A percentile compares a stretch with the other conserved stretches of the same genome.
phyloP scores from a whole-genome alignment of 2,888 invertebrate genomes.

The Spodoptera exigua region DNA sequence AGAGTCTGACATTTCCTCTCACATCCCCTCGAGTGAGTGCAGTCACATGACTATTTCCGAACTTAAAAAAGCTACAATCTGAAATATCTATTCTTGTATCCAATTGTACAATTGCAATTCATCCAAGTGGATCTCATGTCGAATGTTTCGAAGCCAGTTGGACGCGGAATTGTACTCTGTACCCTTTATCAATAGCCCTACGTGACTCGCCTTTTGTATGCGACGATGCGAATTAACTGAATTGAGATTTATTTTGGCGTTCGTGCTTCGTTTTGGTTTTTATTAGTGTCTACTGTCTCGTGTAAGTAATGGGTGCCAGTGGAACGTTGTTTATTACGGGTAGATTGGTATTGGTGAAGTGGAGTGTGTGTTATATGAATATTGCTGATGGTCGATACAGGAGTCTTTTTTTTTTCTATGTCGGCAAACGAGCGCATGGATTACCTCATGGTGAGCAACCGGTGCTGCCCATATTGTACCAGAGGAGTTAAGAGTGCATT shows the following conservation, averaged over 20 bases:
- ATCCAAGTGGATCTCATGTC: constrained; percentile 50
- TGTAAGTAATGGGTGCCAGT: constrained; percentile 27
- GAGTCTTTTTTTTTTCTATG: too few relatives aligned
- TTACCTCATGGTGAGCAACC: too few relatives aligned
- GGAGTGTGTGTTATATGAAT: constrained; percentile 1
- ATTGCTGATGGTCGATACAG: neutral
- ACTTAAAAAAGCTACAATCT: too few relatives aligned
- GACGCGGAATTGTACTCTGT: constrained; percentile 35
- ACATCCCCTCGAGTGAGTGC: too few relatives aligned
- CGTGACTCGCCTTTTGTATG: constrained; percentile 55
- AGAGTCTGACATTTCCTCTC: too few relatives aligned
- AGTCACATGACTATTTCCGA: too few relatives aligned
- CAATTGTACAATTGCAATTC: constrained; percentile 52
- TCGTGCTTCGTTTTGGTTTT: constrained; percentile 31
- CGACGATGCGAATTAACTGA: constrained; percentile 49
- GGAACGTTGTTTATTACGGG: constrained; percentile 14
- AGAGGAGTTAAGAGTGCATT: too few relatives aligned
- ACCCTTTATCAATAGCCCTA: constrained; percentile 57
- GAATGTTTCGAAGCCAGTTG: constrained; percentile 54
- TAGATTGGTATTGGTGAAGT: constrained; percentile 7
- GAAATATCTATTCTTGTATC: too few relatives aligned
- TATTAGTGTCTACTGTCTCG: constrained; percentile 30
- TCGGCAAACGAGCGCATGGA: too few relatives aligned
- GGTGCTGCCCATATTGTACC: too few relatives aligned
- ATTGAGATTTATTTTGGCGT: constrained; percentile 50